Conservation (phyloP, 2,888 invertebrate genomes). For the Pogonocherus hispidulus region DNA sequence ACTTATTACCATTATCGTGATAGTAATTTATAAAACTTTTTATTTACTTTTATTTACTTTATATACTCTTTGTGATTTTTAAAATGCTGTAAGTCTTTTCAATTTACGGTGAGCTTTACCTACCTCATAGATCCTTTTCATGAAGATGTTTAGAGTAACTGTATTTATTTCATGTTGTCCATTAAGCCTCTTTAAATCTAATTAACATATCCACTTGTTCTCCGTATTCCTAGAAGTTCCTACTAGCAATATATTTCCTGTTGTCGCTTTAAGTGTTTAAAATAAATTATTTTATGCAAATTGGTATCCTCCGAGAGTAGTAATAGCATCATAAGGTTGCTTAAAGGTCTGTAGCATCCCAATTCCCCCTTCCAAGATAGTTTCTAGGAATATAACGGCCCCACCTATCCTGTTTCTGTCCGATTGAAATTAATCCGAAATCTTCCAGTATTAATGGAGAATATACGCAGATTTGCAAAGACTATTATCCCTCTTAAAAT, state of each 20-base stretch:
- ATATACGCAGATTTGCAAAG: conserved; percentile 62
- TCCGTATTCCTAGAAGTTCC: background rate
- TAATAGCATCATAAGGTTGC: conserved; percentile 37
- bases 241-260: conserved; percentile 32
- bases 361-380: conserved; percentile 22
- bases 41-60: too few species aligned
- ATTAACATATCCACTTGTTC: conserved; percentile 1
- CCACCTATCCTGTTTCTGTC: conserved; percentile 54
- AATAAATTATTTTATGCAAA: conserved; percentile 41
- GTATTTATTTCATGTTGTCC: background rate
- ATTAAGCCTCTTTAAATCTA: background rate
- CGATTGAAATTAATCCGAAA: conserved; percentile 63
- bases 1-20: too few species aligned
- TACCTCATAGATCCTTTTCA: too few species aligned
- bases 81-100: too few species aligned
- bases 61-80: too few species aligned
- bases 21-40: too few species aligned
- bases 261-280: conserved; percentile 28
- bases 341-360: conserved; percentile 35
- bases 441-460: conserved; percentile 62
- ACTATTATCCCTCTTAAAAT: conserved; percentile 60
- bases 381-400: conserved; percentile 35
- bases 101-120: too few species aligned
- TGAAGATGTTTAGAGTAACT: too few species aligned
- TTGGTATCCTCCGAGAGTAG: conserved; percentile 29